Evolutionary conservation across 1,140 invertebrate species (phyloP).

Genomic region (Gonatopus flavifemur): DNA sequence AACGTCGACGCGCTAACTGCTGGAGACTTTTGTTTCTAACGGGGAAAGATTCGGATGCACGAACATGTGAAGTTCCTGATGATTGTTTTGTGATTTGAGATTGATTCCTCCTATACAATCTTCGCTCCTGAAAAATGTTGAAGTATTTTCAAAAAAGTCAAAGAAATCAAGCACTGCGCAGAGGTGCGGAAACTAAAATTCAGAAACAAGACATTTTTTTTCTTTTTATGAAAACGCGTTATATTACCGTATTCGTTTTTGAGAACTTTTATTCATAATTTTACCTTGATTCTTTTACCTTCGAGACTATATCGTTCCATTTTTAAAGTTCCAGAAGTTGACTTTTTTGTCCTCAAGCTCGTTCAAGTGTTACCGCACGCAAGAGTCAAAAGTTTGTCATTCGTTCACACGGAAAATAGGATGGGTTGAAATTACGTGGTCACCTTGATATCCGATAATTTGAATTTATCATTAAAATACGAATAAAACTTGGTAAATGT

Average conservation of each 20-base stretch:
- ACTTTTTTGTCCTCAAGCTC: constrained; percentile 1
- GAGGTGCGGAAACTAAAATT: too few species aligned
- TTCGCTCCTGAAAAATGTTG: constrained; percentile 29
- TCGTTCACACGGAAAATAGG: not conserved
- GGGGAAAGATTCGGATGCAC: constrained; percentile 9
- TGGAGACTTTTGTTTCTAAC: constrained; percentile 23
- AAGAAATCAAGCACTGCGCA: constrained; percentile 1
- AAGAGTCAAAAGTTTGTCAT: constrained; percentile 1
- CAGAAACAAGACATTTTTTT: not conserved
- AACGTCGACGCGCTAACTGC: constrained; percentile 21
- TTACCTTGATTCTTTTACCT: constrained; percentile 54
- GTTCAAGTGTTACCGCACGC: not conserved
- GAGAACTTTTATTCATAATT: constrained; percentile 17
- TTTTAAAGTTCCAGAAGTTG: too few species aligned
- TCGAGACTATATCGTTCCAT: constrained; percentile 36
- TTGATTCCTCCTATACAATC: constrained; percentile 24
- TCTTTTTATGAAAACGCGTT: constrained; percentile 5
- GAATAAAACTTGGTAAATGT: too few species aligned
- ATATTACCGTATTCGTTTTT: not conserved
- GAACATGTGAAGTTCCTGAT: constrained; percentile 4
- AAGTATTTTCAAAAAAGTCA: too few species aligned
- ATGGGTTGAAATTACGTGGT: too few species aligned
- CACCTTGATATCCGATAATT: too few species aligned
- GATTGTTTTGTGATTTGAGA: constrained; percentile 19
- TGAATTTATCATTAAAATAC: too few species aligned